A percentile compares a stretch with the other conserved stretches of the same genome.
These are phyloP conservation scores for Pipistrellus kuhlii DNA, from an alignment of 2,797 vertebrate species.

Conservation along the genomic window DNA sequence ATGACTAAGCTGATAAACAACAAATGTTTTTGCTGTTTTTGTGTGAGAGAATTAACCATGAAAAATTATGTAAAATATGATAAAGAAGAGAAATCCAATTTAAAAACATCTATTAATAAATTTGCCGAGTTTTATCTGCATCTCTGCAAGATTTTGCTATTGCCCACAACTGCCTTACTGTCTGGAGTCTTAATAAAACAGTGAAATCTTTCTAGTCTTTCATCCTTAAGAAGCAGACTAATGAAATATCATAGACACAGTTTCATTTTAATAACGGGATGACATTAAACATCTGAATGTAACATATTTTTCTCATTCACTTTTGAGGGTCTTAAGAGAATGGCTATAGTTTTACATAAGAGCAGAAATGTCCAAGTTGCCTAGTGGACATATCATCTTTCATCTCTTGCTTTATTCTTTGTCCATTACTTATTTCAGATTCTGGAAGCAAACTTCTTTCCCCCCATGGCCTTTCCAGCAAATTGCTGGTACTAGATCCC, in stretches of 20 bases:
- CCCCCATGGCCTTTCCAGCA: background rate
- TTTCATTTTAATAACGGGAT: constrained; percentile 42
- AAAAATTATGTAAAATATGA: constrained; percentile 52
- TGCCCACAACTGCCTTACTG: background rate
- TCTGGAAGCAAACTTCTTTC: constrained; percentile 22
- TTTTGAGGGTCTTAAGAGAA: constrained; percentile 46
- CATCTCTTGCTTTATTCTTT: constrained; percentile 46
- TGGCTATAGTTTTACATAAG: background rate
- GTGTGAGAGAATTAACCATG: background rate
- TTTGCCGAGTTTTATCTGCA: background rate
- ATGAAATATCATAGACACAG: constrained; percentile 26
- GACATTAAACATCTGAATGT: background rate
- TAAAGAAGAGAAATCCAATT: constrained; percentile 36
- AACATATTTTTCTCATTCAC: constrained; percentile 55
- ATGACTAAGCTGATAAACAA: background rate
- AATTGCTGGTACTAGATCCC: background rate
- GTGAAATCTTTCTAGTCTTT: background rate
- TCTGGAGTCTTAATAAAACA: background rate
- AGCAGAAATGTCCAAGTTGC: constrained; percentile 18
- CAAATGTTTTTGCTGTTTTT: background rate
- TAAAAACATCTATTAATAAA: background rate
- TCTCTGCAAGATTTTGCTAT: background rate
- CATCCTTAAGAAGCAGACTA: background rate
- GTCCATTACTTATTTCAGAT: background rate
- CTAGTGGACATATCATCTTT: background rate